phyloP scores from a whole-genome alignment of 2,113 vertebrate genomes.

The Rhodinocichla rosea region DNA sequence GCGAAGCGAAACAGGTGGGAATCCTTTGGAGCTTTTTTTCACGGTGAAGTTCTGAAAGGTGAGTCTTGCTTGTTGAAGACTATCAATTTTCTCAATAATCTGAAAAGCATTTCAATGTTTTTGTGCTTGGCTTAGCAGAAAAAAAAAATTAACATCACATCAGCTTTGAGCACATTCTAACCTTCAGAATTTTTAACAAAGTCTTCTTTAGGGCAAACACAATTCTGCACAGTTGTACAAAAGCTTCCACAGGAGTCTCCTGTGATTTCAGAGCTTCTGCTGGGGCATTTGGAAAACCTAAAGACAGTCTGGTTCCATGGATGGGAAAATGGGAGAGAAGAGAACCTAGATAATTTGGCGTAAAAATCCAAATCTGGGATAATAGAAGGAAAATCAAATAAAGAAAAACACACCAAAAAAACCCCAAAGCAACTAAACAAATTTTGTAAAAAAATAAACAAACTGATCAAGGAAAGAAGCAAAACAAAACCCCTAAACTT shows the following conservation, averaged over 20 bases:
- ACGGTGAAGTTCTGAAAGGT: not conserved
- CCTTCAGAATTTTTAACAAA: not conserved
- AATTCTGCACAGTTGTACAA: not conserved
- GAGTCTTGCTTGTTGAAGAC: not conserved
- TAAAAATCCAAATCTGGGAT: not conserved
- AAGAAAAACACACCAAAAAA: not conserved
- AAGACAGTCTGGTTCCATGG: not conserved
- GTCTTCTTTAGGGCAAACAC: not conserved
- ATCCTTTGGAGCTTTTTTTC: not conserved
- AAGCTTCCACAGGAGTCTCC: not conserved
- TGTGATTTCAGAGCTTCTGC: not conserved
- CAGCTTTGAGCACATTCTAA: not conserved
- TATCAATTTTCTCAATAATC: not conserved
- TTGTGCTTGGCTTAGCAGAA: not conserved
- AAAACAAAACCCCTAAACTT: rapidly evolving
- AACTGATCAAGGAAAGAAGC: not conserved
- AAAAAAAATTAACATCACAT: not conserved
- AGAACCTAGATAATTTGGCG: not conserved
- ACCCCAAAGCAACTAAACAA: rapidly evolving
- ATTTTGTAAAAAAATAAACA: too few species aligned
- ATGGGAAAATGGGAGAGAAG: not conserved
- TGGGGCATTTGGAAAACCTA: not conserved
- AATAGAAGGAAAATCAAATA: not conserved
- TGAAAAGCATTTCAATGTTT: not conserved
- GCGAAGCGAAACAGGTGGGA: not conserved